Base-by-base conservation (phyloP, 2,113 vertebrate species). In the Saguinus imperator region DNA sequence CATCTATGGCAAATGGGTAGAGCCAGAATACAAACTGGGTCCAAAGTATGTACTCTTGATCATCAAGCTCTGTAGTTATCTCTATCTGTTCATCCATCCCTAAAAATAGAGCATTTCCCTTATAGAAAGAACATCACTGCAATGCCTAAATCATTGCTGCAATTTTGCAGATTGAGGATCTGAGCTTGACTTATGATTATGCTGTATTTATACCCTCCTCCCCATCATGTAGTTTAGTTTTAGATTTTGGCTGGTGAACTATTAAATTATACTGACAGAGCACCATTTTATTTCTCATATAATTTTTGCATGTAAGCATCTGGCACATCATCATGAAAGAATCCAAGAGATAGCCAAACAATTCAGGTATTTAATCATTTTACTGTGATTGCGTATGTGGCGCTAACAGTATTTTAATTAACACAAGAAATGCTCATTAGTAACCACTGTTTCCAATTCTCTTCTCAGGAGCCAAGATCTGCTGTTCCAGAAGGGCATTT, bases 341-440 rank as follows among this genome's bases (percentile, higher is more conserved):
- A 89, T 81, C 64, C 50, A 73, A n/a, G 40, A 84, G 23, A 58
- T 21, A 87, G 55, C 18, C 73, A 88, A 32, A 84, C 32, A 80
- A 73, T n/a, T 6, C 45, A 87, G 61, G 40, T 55, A 83, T 73
- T 61, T n/a, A 73, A 73, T 88, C 50, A 77, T 77, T 91, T 94
- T 55, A 83, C 57, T 89, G 55, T 55, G 76, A 73, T 89, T 93
- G 80, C 86, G 58, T 79, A 76, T 84, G 43, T 40, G 21, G 35
- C 73, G 68, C 20, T 61, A 81, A 79, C 6, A 66, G 29, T 84
- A 82, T 57, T 81, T 84, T 90, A 75, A 94, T 64, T 68, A 90
- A 84, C 61, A 55, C n/a, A 92, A 92, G 82, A 91, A 97, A 92
- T 79, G 20, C 20, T 94, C 82, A 70, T 94, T 89, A 73, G 35